Evolutionary conservation across 2,888 invertebrate genomes (phyloP), one percentile per base, ranked within the genome.

Genomic region (Lucinisca nassula): DNA sequence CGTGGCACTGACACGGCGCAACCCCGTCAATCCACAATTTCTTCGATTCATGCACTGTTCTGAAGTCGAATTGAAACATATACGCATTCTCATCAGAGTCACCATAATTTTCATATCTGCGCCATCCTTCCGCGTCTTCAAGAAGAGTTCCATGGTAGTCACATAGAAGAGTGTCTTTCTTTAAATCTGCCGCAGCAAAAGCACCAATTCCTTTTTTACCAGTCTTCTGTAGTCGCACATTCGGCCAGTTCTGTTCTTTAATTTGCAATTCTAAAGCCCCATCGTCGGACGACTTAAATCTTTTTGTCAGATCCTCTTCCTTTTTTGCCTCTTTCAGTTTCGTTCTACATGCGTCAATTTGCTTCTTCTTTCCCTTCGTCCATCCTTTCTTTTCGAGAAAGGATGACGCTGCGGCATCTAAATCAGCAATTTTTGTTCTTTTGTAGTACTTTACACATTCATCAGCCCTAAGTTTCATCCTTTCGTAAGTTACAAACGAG

Each of bases 111-210:
- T n/a, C 32, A 77, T 58, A 77, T 49, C 55, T 77, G 40, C 38
- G 58, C 35, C 40, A 37, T 24, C 77, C 58, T 37, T 77, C 77
- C 27, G 45, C 55, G 38, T 37, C 55, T 24, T 35, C 24, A 61
- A 61, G 58, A 24, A 76, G 76, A n/a, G 37, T 58, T 32, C 77
- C 38, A 24, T 77, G 38, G 27, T 77, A 61, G 58, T 77, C 77
- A 38, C 38, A 61, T n/a, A 77, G 58, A 32, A 61, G 35, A n/a
- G 55, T 38, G 14, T 58, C 77, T 27, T 35, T 35, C 27, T 77
- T 40, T 17, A 77, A 27, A 21, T 35, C 61, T 17, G 37, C 27
- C 24, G 58, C 38, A 37, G 77, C 55, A n/a, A 37, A 58, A 38
- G 61, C 24, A 12, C 24, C 77, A 14, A 24, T 1, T 17, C 61